Evolutionary conservation across 2,888 invertebrate genomes (phyloP).

Genomic region (Trachelus troglodyta): DNA sequence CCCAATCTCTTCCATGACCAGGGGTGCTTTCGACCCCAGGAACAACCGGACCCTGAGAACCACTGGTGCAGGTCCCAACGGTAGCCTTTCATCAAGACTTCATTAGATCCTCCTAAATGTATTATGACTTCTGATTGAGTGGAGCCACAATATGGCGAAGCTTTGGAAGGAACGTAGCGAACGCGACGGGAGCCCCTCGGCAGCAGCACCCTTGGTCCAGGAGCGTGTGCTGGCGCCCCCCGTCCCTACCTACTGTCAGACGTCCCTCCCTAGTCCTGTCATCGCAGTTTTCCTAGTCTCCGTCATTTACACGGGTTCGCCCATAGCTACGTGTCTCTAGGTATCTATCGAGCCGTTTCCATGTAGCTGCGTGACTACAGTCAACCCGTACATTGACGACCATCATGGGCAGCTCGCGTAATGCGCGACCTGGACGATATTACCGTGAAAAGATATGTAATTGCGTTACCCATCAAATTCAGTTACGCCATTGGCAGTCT

Average conservation of each 20-base stretch:
- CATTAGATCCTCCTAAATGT: slow-evolving; percentile 66
- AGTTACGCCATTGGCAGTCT: slow-evolving; percentile 65
- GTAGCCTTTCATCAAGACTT: slow-evolving; percentile 65
- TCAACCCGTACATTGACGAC: neutral
- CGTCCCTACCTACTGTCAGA: slow-evolving; percentile 5
- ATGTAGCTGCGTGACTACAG: slow-evolving; percentile 1
- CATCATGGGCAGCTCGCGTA: slow-evolving; percentile 9
- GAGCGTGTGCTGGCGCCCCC: slow-evolving; percentile 9
- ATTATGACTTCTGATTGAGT: slow-evolving; percentile 68
- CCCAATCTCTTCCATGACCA: neutral
- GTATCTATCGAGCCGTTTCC: slow-evolving; percentile 17
- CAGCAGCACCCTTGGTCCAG: slow-evolving; percentile 26
- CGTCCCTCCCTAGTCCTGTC: slow-evolving; percentile 6
- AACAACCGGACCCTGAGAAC: slow-evolving; percentile 29
- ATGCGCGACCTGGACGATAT: slow-evolving; percentile 26
- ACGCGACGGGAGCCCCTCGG: slow-evolving; percentile 1
- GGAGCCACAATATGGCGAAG: slow-evolving; percentile 50
- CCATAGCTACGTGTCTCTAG: neutral
- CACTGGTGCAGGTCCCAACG: slow-evolving; percentile 47
- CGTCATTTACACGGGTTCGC: neutral
- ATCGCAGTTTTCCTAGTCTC: slow-evolving; percentile 21
- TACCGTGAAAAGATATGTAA: slow-evolving; percentile 64
- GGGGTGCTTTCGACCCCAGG: neutral
- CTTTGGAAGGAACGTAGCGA: neutral
- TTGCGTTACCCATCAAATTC: slow-evolving; percentile 66